phyloP scores from a whole-genome alignment of 2,113 vertebrate species.

The Sinocyclocheilus maitianheensis region DNA sequence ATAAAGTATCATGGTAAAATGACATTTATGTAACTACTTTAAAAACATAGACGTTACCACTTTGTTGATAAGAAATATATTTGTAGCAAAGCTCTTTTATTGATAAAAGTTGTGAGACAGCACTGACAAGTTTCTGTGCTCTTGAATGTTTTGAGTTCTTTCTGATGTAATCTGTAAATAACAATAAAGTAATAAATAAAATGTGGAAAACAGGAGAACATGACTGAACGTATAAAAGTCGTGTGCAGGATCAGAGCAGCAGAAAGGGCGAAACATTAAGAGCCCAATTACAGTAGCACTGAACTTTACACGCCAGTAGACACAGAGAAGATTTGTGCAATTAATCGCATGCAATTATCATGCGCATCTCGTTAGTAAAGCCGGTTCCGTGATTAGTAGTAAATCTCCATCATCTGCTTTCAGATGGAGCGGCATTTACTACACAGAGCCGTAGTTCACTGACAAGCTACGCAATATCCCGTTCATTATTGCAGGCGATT shows the following conservation, averaged over 20 bases:
- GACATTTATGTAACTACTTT: not conserved
- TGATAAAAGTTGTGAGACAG: not conserved
- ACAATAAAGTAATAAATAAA: not conserved
- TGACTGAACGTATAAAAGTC: not conserved
- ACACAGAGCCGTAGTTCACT: too few species aligned
- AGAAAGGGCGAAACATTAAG: slow-evolving; percentile 63
- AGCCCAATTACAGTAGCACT: slow-evolving; percentile 70
- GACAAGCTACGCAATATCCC: too few species aligned
- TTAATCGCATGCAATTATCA: too few species aligned
- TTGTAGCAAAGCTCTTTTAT: not conserved
- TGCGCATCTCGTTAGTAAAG: too few species aligned
- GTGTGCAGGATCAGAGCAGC: slow-evolving; percentile 45
- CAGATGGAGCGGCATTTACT: too few species aligned
- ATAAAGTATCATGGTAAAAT: not conserved
- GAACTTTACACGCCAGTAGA: slow-evolving; percentile 70
- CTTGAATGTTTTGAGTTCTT: not conserved
- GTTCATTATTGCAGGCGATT: too few species aligned
- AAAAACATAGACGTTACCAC: not conserved
- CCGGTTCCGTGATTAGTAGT: too few species aligned
- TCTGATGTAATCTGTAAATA: not conserved
- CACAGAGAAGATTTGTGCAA: slow-evolving; percentile 58
- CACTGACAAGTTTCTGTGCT: not conserved
- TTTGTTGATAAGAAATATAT: not conserved
- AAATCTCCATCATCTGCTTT: too few species aligned
- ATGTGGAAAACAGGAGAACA: not conserved